These are phyloP conservation scores for Nycticebus coucang DNA, from an alignment of 2,113 vertebrate species.

Conservation along the genomic window DNA sequence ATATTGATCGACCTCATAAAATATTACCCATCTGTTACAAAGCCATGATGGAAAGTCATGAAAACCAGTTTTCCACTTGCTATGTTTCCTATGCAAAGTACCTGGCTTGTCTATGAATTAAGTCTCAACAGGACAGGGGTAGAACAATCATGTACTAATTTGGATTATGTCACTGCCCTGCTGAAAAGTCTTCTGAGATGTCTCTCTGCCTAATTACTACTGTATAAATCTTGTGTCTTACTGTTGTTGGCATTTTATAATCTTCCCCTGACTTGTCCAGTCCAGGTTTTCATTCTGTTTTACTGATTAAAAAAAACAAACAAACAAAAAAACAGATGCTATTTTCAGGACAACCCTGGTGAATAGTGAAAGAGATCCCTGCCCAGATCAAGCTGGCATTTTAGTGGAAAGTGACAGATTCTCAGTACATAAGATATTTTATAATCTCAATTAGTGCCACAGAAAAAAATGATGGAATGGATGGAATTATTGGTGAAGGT, in stretches of 20 bases:
- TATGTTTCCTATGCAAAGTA: neutral
- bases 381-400: neutral
- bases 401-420: neutral
- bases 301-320: too few species aligned
- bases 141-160: neutral
- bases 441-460: neutral
- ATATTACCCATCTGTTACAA: neutral
- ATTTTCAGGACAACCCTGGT: neutral
- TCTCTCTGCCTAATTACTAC: neutral
- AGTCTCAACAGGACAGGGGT: neutral
- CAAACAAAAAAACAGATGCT: neutral
- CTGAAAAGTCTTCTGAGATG: neutral
- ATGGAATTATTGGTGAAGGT: neutral
- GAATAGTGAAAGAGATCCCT: neutral
- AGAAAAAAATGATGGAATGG: neutral
- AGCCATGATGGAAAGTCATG: neutral
- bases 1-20: neutral
- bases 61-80: neutral
- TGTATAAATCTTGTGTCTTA: neutral
- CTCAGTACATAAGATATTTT: neutral
- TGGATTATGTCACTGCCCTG: neutral
- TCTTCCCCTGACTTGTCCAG: neutral
- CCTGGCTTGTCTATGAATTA: neutral
- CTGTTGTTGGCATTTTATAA: neutral
- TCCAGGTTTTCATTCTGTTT: neutral